Evolutionary conservation across 2,797 vertebrate species (phyloP), one percentile per base, ranked within the genome.

Genomic region (Gymnodraco acuticeps): DNA sequence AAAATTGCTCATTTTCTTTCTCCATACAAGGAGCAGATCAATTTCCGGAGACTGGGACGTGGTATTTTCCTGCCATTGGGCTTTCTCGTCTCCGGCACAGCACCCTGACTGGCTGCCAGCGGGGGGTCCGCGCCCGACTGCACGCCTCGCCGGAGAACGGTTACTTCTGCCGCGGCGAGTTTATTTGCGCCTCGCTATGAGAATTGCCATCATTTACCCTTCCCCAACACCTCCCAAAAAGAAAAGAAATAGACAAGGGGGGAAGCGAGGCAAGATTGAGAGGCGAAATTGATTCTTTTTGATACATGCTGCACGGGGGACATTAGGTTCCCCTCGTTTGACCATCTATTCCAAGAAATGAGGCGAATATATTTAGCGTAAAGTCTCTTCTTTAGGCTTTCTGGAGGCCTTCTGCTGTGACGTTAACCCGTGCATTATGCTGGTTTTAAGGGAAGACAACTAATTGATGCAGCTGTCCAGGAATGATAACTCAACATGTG

Each of bases 131-230:
- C 89, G 87, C 90, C 89, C 88, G 92, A 86, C 92, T 93, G 92
- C 90, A 95, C 91, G 94, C 95, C 93, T 94, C 94, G 87, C 83
- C 91, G 88, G 88, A 94, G 94, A 95, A 93, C 93, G 86, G 93
- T 94, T 95, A 95, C 94, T 95, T 95, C 95, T 94, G 93, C 92
- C 82, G 85, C 84, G 80, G 89, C 89, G 93, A 95, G 92, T 95
- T 95, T 95, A 95, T 96, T 95, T 95, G 94, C 91, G 89, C 91
- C 93, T 96, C 92, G 91, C 93, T 91, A 95, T 91, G 94, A 94
- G 95, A 95, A 95, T 95, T 95, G 95, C 95, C 95, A 93, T 95
- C 93, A 95, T 96, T 96, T 95, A 95, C 91, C 94, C 91, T 93
- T 89, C 86, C 84, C 88, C 84, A 85, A 90, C 90, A 85, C 89